These are phyloP conservation scores for Cyprinus carpio DNA, from an alignment of 2,113 vertebrate species.

Conservation along the genomic window DNA sequence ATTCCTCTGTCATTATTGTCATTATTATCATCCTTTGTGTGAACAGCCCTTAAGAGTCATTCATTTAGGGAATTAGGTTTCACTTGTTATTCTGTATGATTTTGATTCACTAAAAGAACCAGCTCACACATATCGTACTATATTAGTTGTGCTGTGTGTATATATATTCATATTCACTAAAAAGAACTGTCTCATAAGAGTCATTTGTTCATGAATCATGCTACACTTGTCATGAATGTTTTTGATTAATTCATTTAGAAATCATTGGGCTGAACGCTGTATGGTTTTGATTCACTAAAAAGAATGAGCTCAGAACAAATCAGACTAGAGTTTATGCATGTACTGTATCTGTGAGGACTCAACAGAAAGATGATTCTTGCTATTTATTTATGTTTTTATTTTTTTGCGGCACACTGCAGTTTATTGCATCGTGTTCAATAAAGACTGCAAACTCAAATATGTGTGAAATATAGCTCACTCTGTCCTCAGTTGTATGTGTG, in stretches of 20 bases:
- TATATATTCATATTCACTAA: no score
- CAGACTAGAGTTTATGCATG: neutral
- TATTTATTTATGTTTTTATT: neutral
- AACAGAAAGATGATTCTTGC: neutral
- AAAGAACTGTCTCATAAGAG: no score
- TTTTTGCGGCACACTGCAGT: neutral
- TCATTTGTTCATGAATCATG: no score
- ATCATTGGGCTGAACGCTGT: no score
- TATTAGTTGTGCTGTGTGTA: no score
- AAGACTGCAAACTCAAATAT: neutral
- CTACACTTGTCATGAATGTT: no score
- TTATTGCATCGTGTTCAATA: neutral
- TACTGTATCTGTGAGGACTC: neutral
- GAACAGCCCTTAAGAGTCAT: no score
- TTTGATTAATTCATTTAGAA: no score
- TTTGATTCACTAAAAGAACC: neutral
- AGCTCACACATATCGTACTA: neutral
- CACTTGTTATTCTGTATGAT: neutral
- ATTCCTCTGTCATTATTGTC: no score
- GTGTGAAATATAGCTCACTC: neutral
- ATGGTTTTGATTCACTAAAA: neutral
- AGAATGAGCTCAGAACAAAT: neutral
- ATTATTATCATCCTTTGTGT: no score
- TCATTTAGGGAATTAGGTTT: neutral
- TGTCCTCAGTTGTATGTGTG: constrained; percentile 12